Evolutionary conservation across 2,888 invertebrate species (phyloP), one percentile per base, ranked within the genome.

Genomic region (Leptodirus hochenwartii): DNA sequence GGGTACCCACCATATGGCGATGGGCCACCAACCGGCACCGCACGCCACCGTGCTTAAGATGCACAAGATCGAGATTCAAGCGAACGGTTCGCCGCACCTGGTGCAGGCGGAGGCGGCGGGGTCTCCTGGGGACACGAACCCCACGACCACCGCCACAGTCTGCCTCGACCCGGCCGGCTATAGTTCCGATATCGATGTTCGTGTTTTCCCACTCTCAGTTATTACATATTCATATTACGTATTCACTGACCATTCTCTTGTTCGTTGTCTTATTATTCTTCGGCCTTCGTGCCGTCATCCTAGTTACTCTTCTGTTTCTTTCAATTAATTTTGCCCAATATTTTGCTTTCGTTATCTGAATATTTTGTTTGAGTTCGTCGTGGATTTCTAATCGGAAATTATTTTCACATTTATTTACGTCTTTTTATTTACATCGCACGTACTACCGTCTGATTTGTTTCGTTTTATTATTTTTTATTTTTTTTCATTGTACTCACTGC

Each of bases 181-280:
- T 75, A 71, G 66, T 69, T 49, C 69, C 67, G 75, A 76, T 53
- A 73, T 74, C 51, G 75, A 76, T 66, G 75, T 76, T 70, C 61
- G 69, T 61, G 60, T 27, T 34, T 34, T 36, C 28, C 25, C 15
- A 29, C 26, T 34, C 31, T 29, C 31, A 17, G 27, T 31, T 30
- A 25, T 28, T 23, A 29, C 17, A 17, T 17, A 17, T 28, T 17
- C 8, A 28, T 17, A 11, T 27, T 13, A 24, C 15, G 13, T 13
- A n/a, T n/a, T n/a, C n/a, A n/a, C 25, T 9, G 16, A 12, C 17
- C 12, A 24, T 27, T 28, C 11, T 10, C 29, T 33, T 33, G 16
- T 35, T 23, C 28, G 24, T n/a, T n/a, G n/a, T n/a, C 17, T 22
- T 31, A 27, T 30, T 17, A 26, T 25, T 31, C n/a, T n/a, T n/a